A percentile compares a stretch with the other conserved stretches of the same genome.
phyloP scores from a whole-genome alignment of 2,113 vertebrate species.

The Silurus meridionalis region DNA sequence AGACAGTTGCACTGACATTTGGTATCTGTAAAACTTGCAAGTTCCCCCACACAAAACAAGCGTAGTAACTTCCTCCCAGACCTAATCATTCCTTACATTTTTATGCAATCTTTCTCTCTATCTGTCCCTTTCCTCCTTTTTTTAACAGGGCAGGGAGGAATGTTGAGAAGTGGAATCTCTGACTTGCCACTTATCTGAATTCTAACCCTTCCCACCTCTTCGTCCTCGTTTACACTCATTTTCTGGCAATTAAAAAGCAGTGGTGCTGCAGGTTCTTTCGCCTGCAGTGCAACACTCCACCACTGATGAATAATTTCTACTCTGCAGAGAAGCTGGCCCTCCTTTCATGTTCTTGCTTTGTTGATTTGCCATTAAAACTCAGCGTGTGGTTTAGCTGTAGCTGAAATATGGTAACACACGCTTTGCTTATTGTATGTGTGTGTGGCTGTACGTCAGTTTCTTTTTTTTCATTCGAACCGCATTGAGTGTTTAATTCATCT shows the following conservation, averaged over 20 bases:
- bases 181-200: slow-evolving; percentile 74
- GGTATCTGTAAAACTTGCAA: slow-evolving; percentile 79
- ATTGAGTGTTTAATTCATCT: slow-evolving; percentile 33
- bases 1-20: slow-evolving; percentile 70
- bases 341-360: slow-evolving; percentile 76
- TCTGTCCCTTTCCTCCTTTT: slow-evolving; percentile 60
- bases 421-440: slow-evolving; percentile 18
- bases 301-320: slow-evolving; percentile 75
- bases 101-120: slow-evolving; percentile 58
- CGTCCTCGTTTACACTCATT: slow-evolving; percentile 72
- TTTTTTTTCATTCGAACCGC: not conserved
- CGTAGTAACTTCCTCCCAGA: slow-evolving; percentile 73
- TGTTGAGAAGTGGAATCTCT: slow-evolving; percentile 64
- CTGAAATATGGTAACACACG: slow-evolving; percentile 52
- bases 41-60: slow-evolving; percentile 71
- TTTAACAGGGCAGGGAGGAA: slow-evolving; percentile 47
- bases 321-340: slow-evolving; percentile 70
- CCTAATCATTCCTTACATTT: slow-evolving; percentile 73
- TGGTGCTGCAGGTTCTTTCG: slow-evolving; percentile 71
- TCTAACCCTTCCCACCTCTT: slow-evolving; percentile 48
- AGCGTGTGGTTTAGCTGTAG: slow-evolving; percentile 58
- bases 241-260: slow-evolving; percentile 78
- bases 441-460: not conserved
- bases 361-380: slow-evolving; percentile 78
- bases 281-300: slow-evolving; percentile 71